Percentiles rank a stretch among this genome's conserved stretches.
These are phyloP conservation scores for Tragelaphus eurycerus DNA, from an alignment of 2,797 vertebrate genomes.

Conservation along the genomic window DNA sequence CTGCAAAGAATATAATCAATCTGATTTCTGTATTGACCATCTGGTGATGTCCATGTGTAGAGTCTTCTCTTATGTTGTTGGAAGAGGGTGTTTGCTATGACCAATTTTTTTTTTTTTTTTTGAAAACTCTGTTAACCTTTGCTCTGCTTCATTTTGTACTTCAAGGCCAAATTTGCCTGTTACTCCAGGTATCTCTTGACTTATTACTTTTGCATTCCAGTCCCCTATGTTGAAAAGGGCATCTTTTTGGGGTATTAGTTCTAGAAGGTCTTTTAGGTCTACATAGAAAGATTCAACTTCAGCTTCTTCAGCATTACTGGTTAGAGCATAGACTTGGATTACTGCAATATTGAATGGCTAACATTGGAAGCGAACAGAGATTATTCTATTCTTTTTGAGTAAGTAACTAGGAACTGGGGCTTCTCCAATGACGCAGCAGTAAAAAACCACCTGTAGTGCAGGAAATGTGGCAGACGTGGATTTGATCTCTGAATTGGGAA, in stretches of 20 bases:
- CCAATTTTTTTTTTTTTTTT: neutral
- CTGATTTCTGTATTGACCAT: neutral
- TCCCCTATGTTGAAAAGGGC: neutral
- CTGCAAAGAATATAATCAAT: neutral
- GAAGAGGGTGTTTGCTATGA: neutral
- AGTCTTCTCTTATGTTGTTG: neutral
- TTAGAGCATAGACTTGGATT: neutral
- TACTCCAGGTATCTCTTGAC: neutral
- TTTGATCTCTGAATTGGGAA: neutral
- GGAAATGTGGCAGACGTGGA: fast-evolving
- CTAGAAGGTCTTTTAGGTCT: neutral
- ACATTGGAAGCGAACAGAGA: neutral
- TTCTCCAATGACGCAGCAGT: neutral
- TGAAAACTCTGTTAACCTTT: neutral
- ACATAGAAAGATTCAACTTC: neutral
- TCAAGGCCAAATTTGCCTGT: neutral
- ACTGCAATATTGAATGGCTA: neutral
- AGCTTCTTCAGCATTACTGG: neutral
- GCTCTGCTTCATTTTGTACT: neutral
- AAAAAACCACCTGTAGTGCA: neutral
- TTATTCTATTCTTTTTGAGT: neutral
- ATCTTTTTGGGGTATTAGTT: neutral
- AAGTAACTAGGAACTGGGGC: neutral
- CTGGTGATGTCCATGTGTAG: neutral
- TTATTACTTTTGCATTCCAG: neutral